Percentiles rank a stretch among this genome's conserved stretches.
Conservation (phyloP, 1,140 invertebrate species). For the Drosophila nasuta region DNA sequence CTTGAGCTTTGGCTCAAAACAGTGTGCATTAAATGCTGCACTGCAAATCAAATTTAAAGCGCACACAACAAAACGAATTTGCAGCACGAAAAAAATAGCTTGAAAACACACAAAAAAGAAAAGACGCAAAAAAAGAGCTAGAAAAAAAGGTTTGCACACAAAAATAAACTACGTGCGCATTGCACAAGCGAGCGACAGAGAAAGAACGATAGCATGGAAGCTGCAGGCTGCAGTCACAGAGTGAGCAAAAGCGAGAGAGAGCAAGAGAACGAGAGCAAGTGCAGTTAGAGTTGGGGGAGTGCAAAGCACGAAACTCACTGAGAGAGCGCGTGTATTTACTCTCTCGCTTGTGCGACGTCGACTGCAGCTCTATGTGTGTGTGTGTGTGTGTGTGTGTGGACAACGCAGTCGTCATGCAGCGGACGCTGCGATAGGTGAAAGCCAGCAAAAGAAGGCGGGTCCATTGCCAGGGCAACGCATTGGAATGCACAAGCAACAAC, state of each 20-base stretch:
- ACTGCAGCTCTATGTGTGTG: slow-evolving; percentile 45
- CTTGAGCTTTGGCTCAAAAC: neutral
- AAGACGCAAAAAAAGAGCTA: neutral
- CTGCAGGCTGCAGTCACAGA: neutral
- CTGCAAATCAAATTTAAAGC: slow-evolving; percentile 77
- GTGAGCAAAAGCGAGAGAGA: slow-evolving; percentile 14
- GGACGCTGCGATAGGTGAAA: slow-evolving; percentile 70
- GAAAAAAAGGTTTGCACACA: slow-evolving; percentile 27
- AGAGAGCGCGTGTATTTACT: slow-evolving; percentile 28
- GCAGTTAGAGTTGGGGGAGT: neutral
- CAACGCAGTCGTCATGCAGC: slow-evolving; percentile 56
- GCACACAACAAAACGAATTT: slow-evolving; percentile 16
- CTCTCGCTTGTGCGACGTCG: slow-evolving; percentile 28
- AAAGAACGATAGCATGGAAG: neutral
- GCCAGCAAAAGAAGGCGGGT: slow-evolving; percentile 78
- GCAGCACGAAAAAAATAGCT: slow-evolving; percentile 43
- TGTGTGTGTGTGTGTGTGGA: neutral
- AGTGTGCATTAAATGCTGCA: slow-evolving; percentile 58
- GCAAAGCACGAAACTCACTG: neutral
- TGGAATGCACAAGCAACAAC: slow-evolving; percentile 60
- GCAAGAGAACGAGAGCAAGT: neutral
- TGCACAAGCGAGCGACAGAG: slow-evolving; percentile 6
- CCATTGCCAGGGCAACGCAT: slow-evolving; percentile 72
- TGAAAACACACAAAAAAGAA: slow-evolving; percentile 33
- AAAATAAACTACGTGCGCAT: slow-evolving; percentile 33